Percentiles rank a stretch among this genome's conserved stretches.
Conservation (phyloP, 2,888 invertebrate species). For the Epirrhoe alternata region DNA sequence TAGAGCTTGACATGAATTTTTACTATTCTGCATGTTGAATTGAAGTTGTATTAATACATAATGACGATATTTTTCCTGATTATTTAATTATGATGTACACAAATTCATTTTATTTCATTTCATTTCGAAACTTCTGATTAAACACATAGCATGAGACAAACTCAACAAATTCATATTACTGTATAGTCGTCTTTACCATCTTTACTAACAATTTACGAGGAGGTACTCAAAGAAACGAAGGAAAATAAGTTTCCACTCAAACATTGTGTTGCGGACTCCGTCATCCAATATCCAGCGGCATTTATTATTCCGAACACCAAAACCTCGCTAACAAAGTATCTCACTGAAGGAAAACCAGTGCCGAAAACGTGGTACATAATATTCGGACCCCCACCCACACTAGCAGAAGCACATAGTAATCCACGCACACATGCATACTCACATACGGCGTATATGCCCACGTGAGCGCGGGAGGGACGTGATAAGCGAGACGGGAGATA, state of each 20-base stretch:
- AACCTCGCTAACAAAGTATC: constrained; percentile 43
- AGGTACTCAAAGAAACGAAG: not conserved
- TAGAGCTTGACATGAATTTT: no score
- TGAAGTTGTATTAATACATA: no score
- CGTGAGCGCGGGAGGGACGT: constrained; percentile 73
- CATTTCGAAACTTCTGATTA: no score
- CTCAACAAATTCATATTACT: no score
- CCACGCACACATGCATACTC: constrained; percentile 57
- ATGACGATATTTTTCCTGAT: no score
- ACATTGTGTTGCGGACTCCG: constrained; percentile 15
- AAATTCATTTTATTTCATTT: no score
- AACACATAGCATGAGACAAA: no score
- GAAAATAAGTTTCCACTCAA: not conserved
- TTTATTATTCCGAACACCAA: constrained; percentile 17
- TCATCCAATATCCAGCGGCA: constrained; percentile 10
- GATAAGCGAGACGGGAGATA: constrained; percentile 51
- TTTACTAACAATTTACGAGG: not conserved
- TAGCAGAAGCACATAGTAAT: constrained; percentile 61
- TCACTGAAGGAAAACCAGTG: constrained; percentile 62
- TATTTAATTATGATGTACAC: no score
- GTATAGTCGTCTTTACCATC: not conserved
- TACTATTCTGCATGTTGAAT: no score
- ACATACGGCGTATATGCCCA: constrained; percentile 73
- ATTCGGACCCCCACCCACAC: constrained; percentile 81
- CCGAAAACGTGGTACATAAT: constrained; percentile 76